Base-by-base conservation (phyloP, 2,113 vertebrate species). In the Ctenodactylus gundi region DNA sequence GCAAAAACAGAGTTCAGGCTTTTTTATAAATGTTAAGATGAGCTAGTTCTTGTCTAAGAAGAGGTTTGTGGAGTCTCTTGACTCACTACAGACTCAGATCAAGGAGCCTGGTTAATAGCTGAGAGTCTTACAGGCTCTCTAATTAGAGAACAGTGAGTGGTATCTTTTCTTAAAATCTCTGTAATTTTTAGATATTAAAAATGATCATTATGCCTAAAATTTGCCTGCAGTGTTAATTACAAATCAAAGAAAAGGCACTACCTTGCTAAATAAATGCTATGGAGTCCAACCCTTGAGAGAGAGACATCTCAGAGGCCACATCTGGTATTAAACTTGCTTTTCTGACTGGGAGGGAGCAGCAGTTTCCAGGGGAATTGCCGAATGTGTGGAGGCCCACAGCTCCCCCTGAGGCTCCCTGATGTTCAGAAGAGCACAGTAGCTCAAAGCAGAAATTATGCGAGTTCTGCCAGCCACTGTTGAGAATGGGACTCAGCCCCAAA, bases 211-310 rank as follows among this genome's bases (percentile, higher is more conserved):
- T 93, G 31, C 60, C 90, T 80, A 49, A 60, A 82, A 84, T 90
- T 68, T 60, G 34, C 70, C 36, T 78, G 13, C 53, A n/a, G 39
- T 96, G 84, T 81, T 88, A 90, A 89, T 92, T 78, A 68, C 36
- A 62, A 81, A 67, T 73, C n/a, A 62, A 97, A 75, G 81, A 46
- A 64, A 85, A 70, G 68, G 64, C 55, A 67, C 41, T 23, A 49
- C 31, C 68, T 51, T 67, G 72, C 55, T 60, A 46, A 88, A 27
- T 44, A 13, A 77, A 29, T 58, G 31, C 49, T 17, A 15, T 3
- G 4, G 46, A 34, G 57, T 62, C 73, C 62, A 77, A 17, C 62
- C 36, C 57, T 21, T 20, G 68, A 13, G 41, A 11, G 11, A n/a
- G n/a, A 78, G 67, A 31, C 36, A 15, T 41, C 46, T 3, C 3